Base-by-base conservation (phyloP, 1,140 invertebrate species). In the Hormaphis cornu region DNA sequence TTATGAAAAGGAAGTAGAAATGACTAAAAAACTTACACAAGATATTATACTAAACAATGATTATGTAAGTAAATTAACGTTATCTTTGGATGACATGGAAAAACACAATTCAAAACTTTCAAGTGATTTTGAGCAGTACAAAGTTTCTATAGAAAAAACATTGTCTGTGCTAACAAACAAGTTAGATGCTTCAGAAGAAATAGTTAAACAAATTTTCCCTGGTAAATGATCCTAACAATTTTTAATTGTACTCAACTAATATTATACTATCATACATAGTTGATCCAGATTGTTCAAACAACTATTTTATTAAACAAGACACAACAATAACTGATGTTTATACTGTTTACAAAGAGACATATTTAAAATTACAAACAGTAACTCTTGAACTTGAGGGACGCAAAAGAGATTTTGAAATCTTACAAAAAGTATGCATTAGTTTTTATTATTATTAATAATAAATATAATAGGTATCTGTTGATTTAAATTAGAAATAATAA, bases 321-420 rank as follows among this genome's bases (percentile, higher is more conserved):
- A 66, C 61, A 16, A 66, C 61, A 50, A 66, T 66, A n/a, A 66
- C 61, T 48, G 61, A 66, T 12, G 61, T 66, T 14, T 66, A 66
- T 66, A 14, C 61, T 22, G 50, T 66, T 22, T 66, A 66, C 16
- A 50, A 50, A 20, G 61, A 66, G 1, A 66, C 61, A 6, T 66
- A 37, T 50, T 33, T 48, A 46, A 44, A 35, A 18, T 35, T 66
- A 50, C 44, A 50, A 66, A 28, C 10, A 22, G 50, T 18, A 16
- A 50, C 44, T 35, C 8, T 16, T 9, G 44, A 66, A 66, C 61
- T 66, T 33, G 61, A 66, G 35, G 5, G n/a, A 2, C 33, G 61
- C 44, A 46, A 66, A 3, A 48, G 42, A 16, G 24, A 66, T 20
- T 66, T 66, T 20, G 24, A 66, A 14, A 18, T 66, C 10, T 50